Evolutionary conservation across 1,140 invertebrate genomes (phyloP).

Genomic region (Nomia melanderi): DNA sequence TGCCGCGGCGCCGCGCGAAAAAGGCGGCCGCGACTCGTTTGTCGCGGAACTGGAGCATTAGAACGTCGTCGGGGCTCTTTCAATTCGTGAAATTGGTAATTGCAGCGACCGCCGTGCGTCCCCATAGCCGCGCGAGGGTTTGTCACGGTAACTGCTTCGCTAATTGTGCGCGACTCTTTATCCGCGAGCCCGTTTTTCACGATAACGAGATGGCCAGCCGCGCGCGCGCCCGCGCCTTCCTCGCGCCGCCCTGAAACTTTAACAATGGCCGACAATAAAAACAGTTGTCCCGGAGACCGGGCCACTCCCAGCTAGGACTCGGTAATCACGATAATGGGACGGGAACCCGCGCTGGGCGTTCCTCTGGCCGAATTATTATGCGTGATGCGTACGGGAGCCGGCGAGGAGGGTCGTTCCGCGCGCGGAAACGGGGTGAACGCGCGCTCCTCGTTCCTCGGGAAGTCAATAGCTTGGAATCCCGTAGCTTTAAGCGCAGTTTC

Average conservation of each 20-base stretch:
- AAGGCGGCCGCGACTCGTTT: too few relatives aligned
- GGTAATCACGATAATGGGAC: constrained; percentile 51
- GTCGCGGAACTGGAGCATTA: too few relatives aligned
- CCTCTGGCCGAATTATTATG: constrained; percentile 49
- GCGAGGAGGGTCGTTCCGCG: constrained; percentile 14
- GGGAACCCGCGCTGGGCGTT: constrained; percentile 47
- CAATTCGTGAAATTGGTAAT: too few relatives aligned
- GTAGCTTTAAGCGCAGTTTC: too few relatives aligned
- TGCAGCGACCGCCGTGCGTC: too few relatives aligned
- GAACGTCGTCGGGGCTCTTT: too few relatives aligned
- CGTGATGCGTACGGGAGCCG: constrained; percentile 31
- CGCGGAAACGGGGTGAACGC: not conserved
- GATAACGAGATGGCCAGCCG: constrained; percentile 50
- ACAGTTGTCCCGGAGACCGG: constrained; percentile 38
- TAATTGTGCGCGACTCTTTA: constrained; percentile 11
- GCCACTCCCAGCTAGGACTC: constrained; percentile 35
- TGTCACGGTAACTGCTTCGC: not conserved
- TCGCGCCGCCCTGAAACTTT: constrained; percentile 39
- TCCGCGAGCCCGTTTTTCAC: constrained; percentile 26
- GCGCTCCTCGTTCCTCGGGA: not conserved
- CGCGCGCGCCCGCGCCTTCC: constrained; percentile 10
- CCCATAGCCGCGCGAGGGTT: not conserved
- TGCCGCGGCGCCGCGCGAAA: too few relatives aligned
- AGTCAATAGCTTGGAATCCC: constrained; percentile 52
- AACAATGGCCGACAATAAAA: constrained; percentile 56